Percentiles rank a stretch among this genome's conserved stretches.
Evolutionary conservation across 2,888 invertebrate genomes (phyloP).

Genomic region (Lithosia quadra): DNA sequence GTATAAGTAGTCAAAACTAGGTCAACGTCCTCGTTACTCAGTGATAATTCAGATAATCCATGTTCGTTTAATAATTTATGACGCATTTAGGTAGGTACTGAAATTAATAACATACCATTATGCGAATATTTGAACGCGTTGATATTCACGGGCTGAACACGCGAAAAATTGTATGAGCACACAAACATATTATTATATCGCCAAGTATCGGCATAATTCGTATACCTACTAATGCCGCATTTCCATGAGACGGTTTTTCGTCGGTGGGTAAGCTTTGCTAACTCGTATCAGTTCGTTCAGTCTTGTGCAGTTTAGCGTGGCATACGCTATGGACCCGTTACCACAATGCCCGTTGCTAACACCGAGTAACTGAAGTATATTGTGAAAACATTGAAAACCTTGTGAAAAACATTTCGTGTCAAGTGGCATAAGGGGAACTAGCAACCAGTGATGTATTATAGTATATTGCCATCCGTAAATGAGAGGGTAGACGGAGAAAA

Average conservation of each 20-base stretch:
- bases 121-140: background rate
- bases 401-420: too few species aligned
- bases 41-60: constrained; percentile 11
- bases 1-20: background rate
- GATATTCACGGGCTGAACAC: background rate
- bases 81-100: background rate
- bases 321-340: too few species aligned
- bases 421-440: too few species aligned
- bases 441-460: too few species aligned
- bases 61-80: background rate
- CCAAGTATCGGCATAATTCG: background rate
- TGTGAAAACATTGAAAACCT: too few species aligned
- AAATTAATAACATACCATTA: background rate
- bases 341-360: too few species aligned
- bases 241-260: background rate
- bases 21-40: constrained; percentile 7
- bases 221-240: background rate
- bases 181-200: background rate
- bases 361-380: too few species aligned
- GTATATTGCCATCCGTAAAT: too few species aligned
- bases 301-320: too few species aligned
- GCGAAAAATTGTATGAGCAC: background rate
- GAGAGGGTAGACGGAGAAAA: too few species aligned
- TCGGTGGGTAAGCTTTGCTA: background rate
- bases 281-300: background rate